Conservation (phyloP, 2,888 invertebrate species). For the Koerneria pararmatus region DNA sequence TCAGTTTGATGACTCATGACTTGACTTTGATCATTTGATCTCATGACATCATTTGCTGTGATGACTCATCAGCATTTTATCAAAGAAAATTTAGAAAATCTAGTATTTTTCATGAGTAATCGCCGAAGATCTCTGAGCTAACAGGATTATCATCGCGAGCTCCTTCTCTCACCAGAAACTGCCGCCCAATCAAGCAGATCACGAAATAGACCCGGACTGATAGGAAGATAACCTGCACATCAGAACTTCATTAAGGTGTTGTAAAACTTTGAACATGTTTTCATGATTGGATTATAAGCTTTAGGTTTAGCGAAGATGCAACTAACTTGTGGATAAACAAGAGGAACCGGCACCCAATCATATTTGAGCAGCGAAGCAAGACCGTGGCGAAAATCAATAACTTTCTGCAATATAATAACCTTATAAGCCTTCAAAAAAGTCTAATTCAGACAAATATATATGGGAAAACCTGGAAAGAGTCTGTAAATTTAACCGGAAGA, state of each 20-base stretch:
- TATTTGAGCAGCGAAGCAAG: constrained; percentile 43
- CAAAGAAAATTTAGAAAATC: not conserved
- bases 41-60: too few relatives aligned
- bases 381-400: constrained; percentile 44
- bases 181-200: constrained; percentile 40
- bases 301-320: not conserved
- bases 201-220: constrained; percentile 44
- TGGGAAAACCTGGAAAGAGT: too few relatives aligned
- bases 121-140: not conserved
- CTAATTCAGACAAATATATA: not conserved
- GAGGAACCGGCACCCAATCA: constrained; percentile 46
- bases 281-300: not conserved
- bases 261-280: not conserved
- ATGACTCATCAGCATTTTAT: too few relatives aligned
- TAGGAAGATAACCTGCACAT: constrained; percentile 33
- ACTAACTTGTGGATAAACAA: constrained; percentile 37
- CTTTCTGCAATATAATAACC: constrained; percentile 27
- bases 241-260: not conserved
- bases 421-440: not conserved
- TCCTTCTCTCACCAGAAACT: constrained; percentile 39
- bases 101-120: not conserved
- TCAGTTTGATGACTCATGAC: too few relatives aligned
- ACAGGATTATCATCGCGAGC: constrained; percentile 18
- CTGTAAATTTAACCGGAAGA: not conserved
- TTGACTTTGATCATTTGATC: too few relatives aligned